Percentiles rank a stretch among this genome's conserved stretches.
Conservation (phyloP, 2,113 vertebrate genomes). For the Vidua macroura region DNA sequence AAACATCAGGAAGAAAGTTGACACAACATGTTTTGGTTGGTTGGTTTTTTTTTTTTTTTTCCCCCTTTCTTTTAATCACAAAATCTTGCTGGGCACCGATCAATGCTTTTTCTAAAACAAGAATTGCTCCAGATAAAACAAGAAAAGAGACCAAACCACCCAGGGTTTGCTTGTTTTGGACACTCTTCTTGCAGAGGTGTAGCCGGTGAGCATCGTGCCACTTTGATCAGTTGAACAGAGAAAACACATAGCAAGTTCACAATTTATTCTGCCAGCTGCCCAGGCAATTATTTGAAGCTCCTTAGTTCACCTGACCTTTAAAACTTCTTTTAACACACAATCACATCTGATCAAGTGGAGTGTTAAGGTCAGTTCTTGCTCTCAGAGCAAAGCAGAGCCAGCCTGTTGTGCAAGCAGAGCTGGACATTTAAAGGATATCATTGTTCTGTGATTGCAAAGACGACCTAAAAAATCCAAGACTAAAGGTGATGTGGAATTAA, state of each 20-base stretch:
- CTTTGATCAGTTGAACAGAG: not conserved
- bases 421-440: not conserved
- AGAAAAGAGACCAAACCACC: not conserved
- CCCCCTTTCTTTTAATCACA: not conserved
- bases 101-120: conserved; percentile 9
- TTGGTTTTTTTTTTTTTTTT: not conserved
- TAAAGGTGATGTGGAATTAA: not conserved
- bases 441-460: not conserved
- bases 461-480: not conserved
- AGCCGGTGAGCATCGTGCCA: conserved; percentile 20
- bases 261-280: not conserved
- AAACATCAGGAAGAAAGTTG: not conserved
- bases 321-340: not conserved
- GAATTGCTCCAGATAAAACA: conserved; percentile 46
- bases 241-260: not conserved
- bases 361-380: not conserved
- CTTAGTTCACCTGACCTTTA: not conserved
- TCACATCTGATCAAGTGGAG: not conserved
- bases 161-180: conserved; percentile 50
- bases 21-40: not conserved
- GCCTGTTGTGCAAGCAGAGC: not conserved
- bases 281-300: not conserved
- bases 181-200: not conserved
- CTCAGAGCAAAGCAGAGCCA: not conserved
- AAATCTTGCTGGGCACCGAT: not conserved